phyloP scores from a whole-genome alignment of 2,113 vertebrate species.

The Nyctibius bracteatus region DNA sequence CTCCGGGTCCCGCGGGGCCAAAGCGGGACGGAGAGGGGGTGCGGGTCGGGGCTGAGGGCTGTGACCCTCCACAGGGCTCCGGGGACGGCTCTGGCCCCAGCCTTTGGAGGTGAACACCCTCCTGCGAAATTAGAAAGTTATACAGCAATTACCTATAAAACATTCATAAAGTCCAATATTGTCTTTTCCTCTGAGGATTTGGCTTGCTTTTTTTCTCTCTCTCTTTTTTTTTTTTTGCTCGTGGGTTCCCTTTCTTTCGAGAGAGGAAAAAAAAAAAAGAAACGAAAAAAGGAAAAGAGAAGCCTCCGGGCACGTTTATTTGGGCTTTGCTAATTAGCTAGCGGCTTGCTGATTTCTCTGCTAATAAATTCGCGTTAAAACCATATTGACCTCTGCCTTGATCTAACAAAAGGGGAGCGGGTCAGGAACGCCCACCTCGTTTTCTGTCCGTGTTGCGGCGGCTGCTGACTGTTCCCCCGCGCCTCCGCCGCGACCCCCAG shows the following conservation, averaged over 20 bases:
- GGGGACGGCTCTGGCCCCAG: neutral
- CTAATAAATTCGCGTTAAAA: conserved; percentile 79
- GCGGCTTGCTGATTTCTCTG: conserved; percentile 76
- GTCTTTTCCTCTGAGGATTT: conserved; percentile 62
- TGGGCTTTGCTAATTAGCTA: conserved; percentile 81
- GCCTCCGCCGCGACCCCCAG: neutral
- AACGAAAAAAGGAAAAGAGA: neutral
- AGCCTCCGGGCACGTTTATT: conserved; percentile 79
- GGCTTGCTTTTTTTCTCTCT: neutral
- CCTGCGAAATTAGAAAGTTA: conserved; percentile 61
- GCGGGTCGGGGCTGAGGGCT: neutral
- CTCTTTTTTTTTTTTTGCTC: neutral
- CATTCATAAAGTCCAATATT: conserved; percentile 64
- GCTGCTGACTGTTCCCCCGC: neutral
- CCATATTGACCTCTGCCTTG: conserved; percentile 79
- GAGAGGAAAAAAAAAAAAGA: neutral
- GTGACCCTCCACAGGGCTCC: neutral
- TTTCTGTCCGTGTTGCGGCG: conserved; percentile 24
- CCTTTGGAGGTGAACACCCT: neutral
- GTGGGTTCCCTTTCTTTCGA: conserved; percentile 2
- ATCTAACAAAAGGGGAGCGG: conserved; percentile 68
- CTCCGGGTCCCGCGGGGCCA: neutral
- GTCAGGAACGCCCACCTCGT: conserved; percentile 58
- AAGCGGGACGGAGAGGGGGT: neutral
- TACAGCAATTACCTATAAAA: conserved; percentile 74